Evolutionary conservation across 92 coral and sea anemone genomes (phyloP), one percentile per base, ranked within the genome.

Genomic region (Epizoanthus illoricatus): DNA sequence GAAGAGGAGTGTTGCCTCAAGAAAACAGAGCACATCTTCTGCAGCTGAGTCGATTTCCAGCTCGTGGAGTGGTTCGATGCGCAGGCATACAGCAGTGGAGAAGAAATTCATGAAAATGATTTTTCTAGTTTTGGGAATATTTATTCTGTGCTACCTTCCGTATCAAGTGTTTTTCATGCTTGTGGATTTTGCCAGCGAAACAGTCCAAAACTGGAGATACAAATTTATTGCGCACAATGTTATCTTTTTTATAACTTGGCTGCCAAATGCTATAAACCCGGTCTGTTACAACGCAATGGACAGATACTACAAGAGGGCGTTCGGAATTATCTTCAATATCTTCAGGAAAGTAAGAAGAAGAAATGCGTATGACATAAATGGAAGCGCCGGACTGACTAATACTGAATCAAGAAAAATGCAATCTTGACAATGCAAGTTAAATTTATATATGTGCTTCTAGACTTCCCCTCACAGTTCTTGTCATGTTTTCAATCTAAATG

Each of bases 271-370:
- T 3, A 21, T 88, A 33, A 88, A 88, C 72, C 91, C 91, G 33
- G 74, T 88, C 7, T 88, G 91, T 21, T 88, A 80, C 74, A 87
- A 87, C 21, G 91, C 91, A 16, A 88, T 88, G 91, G 86, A 88
- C 75, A 81, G 83, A 54, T 83, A 56, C 40, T 85, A 88, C 70
- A 72, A 87, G 7, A 85, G 58, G 10, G 86, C 91, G 5, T 88
- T 88, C 55, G 66, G 71, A 72, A 10, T 20, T 64, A 21, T 63
- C 8, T 39, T 78, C 3, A 21, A 24, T 19, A 17, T 78, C 15
- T 78, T 41, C 62, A 63, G 24, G 62, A 49, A 19, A 61, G 56
- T 57, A 0, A 61, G 11, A 18, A 41, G 56, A 10, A 42, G 40
- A 43, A 62, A 10, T 64, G 16, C 18, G 65, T 4, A 15, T 55